A percentile compares a stretch with the other conserved stretches of the same genome.
These are phyloP conservation scores for Drosophila athabasca DNA, from an alignment of 1,140 invertebrate genomes.

Conservation along the genomic window DNA sequence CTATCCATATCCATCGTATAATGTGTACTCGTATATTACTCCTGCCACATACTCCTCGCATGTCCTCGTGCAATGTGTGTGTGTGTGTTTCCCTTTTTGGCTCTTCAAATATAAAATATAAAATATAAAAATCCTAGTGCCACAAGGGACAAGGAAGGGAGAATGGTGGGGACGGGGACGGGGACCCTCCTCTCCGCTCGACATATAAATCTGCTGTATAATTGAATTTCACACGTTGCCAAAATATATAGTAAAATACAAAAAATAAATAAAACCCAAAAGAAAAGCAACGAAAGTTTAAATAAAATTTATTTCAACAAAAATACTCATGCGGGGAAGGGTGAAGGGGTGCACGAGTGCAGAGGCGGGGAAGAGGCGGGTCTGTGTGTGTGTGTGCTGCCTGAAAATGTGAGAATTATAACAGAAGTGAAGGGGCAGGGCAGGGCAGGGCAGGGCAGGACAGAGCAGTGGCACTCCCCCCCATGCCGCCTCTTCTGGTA, in stretches of 20 bases:
- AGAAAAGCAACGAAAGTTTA: constrained; percentile 71
- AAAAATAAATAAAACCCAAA: constrained; percentile 38
- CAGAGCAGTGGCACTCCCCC: constrained; percentile 19
- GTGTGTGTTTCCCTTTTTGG: constrained; percentile 19
- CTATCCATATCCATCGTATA: background rate
- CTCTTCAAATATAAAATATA: constrained; percentile 53
- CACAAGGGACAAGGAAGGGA: constrained; percentile 17
- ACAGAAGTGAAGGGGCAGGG: background rate
- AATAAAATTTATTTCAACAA: constrained; percentile 82
- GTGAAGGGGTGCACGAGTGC: background rate
- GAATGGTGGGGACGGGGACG: background rate
- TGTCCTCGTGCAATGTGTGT: background rate
- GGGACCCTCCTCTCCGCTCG: constrained; percentile 27
- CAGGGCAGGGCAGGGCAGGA: background rate
- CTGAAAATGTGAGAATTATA: constrained; percentile 73
- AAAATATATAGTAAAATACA: constrained; percentile 37
- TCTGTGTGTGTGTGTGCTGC: constrained; percentile 29
- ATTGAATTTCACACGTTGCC: constrained; percentile 80
- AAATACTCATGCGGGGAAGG: constrained; percentile 50
- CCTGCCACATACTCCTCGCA: background rate
- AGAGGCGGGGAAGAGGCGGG: no score
- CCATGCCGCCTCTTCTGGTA: constrained; percentile 12
- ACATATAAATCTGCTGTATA: constrained; percentile 79
- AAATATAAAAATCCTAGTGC: constrained; percentile 28
- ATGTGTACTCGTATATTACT: background rate